Evolutionary conservation across 2,888 invertebrate genomes (phyloP), one percentile per base, ranked within the genome.

Genomic region (Andrena haemorrhoa): DNA sequence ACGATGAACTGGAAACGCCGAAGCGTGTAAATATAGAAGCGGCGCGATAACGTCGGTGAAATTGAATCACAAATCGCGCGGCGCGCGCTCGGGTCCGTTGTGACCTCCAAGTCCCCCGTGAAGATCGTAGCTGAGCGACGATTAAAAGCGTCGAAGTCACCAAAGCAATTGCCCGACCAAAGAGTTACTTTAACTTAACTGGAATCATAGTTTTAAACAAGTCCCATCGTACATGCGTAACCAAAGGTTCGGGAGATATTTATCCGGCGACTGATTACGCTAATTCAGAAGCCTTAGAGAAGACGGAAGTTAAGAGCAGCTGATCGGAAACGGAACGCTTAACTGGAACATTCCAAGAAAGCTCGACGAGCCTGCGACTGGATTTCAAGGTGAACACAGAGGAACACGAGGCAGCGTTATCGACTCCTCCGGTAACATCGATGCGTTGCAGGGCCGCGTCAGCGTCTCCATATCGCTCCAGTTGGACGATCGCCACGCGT

Each of bases 341-440:
- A 6, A 51, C 49, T 53, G 20, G 49, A 49, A 65, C 23, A 3
- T 4, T 12, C 7, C 5, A n/a, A 12, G 12, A 10, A 23, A n/a
- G 64, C 10, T 65, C 49, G 65, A 26, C 49, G 61, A 2, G 29
- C 29, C 47, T 1, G 31, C 0, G 33, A 33, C 23, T 2, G 53
- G 23, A 53, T 53, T 20, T 53, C 53, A 23, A 53, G 23, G 53
- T 23, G 8, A 53, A 53, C 7, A 8, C 2, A 20, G 6, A 51
- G 23, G 56, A 56, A 20, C 10, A 4, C 56, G 10, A 26, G 26
- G 56, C 23, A 23, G 10, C 26, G 8, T 56, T 56, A 56, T 56
- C 56, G 26, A 56, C 56, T 56, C 56, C 7, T 7, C 20, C n/a
- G 41, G 85, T 85, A 85, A 85, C 82, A 79, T 85, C 85, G 79